Conservation (phyloP, 2,113 vertebrate species). For the Elgaria multicarinata region DNA sequence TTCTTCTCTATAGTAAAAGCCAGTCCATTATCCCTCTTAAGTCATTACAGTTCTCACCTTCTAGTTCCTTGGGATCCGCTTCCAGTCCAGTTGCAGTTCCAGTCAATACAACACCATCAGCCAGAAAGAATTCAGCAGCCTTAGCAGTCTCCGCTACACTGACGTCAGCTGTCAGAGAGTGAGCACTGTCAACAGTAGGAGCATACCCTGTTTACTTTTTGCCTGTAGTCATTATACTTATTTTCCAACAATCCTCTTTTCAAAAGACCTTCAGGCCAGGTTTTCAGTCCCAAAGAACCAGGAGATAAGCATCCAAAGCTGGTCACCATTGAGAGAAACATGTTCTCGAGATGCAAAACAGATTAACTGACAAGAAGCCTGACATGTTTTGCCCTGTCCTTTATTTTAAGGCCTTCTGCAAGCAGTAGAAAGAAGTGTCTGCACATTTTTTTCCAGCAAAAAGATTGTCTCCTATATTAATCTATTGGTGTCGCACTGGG, state of each 20-base stretch:
- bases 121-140: constrained; percentile 88
- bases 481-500: too few relatives aligned
- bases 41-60: constrained; percentile 68
- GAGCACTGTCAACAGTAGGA: constrained; percentile 77
- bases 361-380: too few relatives aligned
- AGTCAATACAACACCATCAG: constrained; percentile 86
- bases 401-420: too few relatives aligned
- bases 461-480: too few relatives aligned
- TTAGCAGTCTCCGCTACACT: constrained; percentile 76
- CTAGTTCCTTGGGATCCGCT: constrained; percentile 77
- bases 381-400: too few relatives aligned
- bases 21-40: background rate
- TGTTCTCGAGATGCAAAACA: too few relatives aligned
- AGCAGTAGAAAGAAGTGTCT: too few relatives aligned
- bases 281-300: background rate
- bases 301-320: too few relatives aligned
- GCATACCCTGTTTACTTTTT: background rate
- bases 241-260: background rate
- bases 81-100: constrained; percentile 82
- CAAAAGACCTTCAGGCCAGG: background rate
- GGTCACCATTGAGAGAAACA: too few relatives aligned
- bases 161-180: constrained; percentile 85
- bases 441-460: too few relatives aligned
- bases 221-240: too few relatives aligned
- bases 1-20: accelerated